Evolutionary conservation across 2,888 invertebrate genomes (phyloP).

Genomic region (Himalopsyche tibetana): DNA sequence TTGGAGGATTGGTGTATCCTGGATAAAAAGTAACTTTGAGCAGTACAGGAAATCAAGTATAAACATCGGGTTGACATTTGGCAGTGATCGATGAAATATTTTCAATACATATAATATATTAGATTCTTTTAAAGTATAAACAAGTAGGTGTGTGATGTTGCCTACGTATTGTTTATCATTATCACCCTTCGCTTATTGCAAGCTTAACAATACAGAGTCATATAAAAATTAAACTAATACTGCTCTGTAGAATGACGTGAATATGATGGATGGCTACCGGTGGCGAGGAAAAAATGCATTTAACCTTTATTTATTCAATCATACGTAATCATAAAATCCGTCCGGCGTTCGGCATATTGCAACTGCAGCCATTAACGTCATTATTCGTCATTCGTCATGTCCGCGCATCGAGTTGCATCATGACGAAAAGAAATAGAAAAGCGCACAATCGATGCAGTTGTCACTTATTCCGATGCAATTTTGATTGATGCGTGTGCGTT

Average conservation of each 20-base stretch:
- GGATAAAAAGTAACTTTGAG: too few species aligned
- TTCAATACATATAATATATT: too few species aligned
- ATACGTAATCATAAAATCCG: constrained; percentile 58
- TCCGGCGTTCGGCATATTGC: constrained; percentile 46
- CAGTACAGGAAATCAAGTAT: too few species aligned
- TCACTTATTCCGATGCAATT: constrained; percentile 32
- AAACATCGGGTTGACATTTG: too few species aligned
- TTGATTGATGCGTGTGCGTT: constrained; percentile 48
- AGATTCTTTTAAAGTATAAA: too few species aligned
- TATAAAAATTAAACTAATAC: constrained; percentile 49
- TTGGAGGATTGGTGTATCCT: too few species aligned
- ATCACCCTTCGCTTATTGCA: background rate
- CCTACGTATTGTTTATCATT: background rate
- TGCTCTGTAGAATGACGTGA: constrained; percentile 55
- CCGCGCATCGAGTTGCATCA: constrained; percentile 22
- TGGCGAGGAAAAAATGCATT: constrained; percentile 52
- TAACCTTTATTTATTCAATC: constrained; percentile 62
- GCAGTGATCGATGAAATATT: too few species aligned
- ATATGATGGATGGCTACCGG: constrained; percentile 60
- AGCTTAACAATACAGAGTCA: background rate
- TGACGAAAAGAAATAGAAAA: constrained; percentile 26
- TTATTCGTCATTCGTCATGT: background rate
- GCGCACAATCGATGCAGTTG: constrained; percentile 31
- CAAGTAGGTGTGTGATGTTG: too few species aligned
- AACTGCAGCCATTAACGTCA: constrained; percentile 41